Conservation (phyloP, 2,113 vertebrate genomes). For the Melospiza georgiana region DNA sequence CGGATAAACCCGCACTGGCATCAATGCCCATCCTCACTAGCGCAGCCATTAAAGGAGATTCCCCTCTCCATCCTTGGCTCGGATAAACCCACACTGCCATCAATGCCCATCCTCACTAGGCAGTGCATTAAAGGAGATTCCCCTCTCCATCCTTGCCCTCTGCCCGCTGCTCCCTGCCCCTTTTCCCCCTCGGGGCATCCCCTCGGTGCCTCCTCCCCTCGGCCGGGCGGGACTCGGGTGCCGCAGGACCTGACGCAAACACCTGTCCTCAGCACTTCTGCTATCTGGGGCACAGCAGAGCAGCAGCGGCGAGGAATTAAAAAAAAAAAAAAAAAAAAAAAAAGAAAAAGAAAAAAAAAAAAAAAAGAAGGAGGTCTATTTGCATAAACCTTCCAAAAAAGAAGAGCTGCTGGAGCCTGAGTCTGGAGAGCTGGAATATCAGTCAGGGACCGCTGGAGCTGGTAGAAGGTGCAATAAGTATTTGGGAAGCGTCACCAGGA, state of each 20-base stretch:
- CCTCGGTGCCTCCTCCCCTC: neutral
- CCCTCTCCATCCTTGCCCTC: neutral
- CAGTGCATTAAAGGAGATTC: neutral
- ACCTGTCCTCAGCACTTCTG: constrained; percentile 61
- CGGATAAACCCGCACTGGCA: neutral
- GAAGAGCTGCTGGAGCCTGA: neutral
- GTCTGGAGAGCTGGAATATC: neutral
- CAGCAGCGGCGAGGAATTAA: neutral
- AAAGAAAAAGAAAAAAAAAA: too few species aligned
- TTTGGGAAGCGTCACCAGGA: neutral
- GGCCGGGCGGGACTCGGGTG: neutral
- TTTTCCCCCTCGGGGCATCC: neutral
- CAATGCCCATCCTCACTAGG: neutral
- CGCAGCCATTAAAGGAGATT: neutral
- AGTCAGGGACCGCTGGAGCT: neutral
- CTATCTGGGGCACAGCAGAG: constrained; percentile 51
- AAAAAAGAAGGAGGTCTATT: neutral
- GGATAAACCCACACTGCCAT: neutral
- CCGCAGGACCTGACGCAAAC: constrained; percentile 37
- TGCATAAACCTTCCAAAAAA: constrained; percentile 55
- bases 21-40: neutral
- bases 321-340: neutral
- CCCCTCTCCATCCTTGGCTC: neutral
- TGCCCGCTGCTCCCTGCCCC: neutral
- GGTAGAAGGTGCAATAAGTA: neutral